phyloP scores from a whole-genome alignment of 2,113 vertebrate species.

The Vimba vimba region DNA sequence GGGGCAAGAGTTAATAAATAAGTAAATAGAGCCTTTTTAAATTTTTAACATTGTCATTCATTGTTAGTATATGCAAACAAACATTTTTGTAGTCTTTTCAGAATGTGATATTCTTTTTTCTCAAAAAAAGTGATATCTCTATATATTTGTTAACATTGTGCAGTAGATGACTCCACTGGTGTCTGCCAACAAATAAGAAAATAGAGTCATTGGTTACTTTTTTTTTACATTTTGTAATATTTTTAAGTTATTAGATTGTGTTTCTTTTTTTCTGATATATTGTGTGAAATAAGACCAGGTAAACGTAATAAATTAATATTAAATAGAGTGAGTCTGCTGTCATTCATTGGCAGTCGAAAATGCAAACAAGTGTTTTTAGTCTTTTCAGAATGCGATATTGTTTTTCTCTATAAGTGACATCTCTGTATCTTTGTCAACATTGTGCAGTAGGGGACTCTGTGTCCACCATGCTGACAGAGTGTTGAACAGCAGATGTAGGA shows the following conservation, averaged over 20 bases:
- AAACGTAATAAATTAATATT: not conserved
- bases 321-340: not conserved
- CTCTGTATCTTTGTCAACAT: not conserved
- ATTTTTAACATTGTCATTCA: not conserved
- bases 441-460: not conserved
- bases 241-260: not conserved
- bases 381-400: not conserved
- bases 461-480: not conserved
- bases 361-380: not conserved
- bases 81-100: not conserved
- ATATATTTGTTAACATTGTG: not conserved
- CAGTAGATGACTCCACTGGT: not conserved
- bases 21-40: not conserved
- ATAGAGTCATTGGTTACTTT: not conserved
- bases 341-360: not conserved
- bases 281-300: not conserved
- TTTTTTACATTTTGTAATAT: not conserved
- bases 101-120: not conserved
- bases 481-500: constrained; percentile 11
- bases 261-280: not conserved
- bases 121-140: not conserved
- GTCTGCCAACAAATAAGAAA: not conserved
- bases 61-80: not conserved
- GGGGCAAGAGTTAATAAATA: not conserved
- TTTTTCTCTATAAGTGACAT: not conserved